Evolutionary conservation across 2,888 invertebrate species (phyloP), one percentile per base, ranked within the genome.

Genomic region (Siphonodentalium dalli): DNA sequence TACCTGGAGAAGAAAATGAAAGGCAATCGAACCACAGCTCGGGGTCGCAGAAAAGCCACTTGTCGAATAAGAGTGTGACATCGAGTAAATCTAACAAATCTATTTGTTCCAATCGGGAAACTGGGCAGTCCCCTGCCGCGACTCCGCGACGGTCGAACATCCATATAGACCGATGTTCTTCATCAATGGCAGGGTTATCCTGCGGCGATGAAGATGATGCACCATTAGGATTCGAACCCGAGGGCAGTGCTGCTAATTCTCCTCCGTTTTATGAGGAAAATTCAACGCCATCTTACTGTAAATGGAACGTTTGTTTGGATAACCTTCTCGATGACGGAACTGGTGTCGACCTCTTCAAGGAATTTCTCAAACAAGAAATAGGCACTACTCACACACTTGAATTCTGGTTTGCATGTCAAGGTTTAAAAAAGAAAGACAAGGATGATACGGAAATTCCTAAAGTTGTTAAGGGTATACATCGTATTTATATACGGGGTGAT

Each of bases 261-360:
- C 78, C 80, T 8, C 78, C 76, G 2, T 80, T 77, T 51, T n/a
- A n/a, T n/a, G 74, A 75, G 27, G 80, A 81, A 62, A 78, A 74
- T 63, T 71, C 75, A 60, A 74, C 79, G 86, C 72, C 89, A 89
- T 69, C 87, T 89, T 93, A 90, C 84, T 85, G 92, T 75, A 89
- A 90, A 79, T 96, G 96, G 95, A 92, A 94, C 40, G 87, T 89
- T 70, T 90, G 89, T 73, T 86, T 96, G 74, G 89, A 89, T 80
- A 87, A 88, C 76, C 85, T 96, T 68, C 87, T 96, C 71, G 89
- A 90, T 38, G 95, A 96, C 84, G 88, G 89, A 66, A 92, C 93
- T 81, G 96, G 96, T 58, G 91, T 93, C 68, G 88, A 89, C 58
- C 85, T 93, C 77, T 95, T 94, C 85, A 89, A 89, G 81, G 65